Evolutionary conservation across 2,888 invertebrate species (phyloP).

Genomic region (Lasioglossum leucozonium): DNA sequence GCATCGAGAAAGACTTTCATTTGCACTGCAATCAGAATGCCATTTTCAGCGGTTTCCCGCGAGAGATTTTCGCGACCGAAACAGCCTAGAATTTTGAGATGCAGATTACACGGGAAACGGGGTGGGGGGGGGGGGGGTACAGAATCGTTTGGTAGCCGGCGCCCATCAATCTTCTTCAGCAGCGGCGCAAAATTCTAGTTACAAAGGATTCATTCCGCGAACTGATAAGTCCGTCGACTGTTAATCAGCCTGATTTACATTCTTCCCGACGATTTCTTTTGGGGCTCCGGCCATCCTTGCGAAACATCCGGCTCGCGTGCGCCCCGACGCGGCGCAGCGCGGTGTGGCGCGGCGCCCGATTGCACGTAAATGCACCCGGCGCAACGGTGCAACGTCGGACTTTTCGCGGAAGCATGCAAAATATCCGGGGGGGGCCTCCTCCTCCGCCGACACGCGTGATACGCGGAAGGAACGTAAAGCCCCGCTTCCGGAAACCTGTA

Average conservation of each 20-base stretch:
- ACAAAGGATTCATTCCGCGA: constrained; percentile 19
- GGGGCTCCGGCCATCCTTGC: constrained; percentile 57
- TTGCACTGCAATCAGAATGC: not conserved
- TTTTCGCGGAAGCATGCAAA: constrained; percentile 75
- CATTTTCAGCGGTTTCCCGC: not conserved
- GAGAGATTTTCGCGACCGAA: not conserved
- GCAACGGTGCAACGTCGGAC: constrained; percentile 22
- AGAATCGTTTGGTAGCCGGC: not conserved
- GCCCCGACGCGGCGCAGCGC: constrained; percentile 7
- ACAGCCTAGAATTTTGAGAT: not conserved
- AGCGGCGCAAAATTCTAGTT: constrained; percentile 2
- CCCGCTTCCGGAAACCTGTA: constrained; percentile 68
- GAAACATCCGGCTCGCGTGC: constrained; percentile 74
- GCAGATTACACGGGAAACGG: not conserved
- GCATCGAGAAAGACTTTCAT: not conserved
- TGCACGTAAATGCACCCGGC: constrained; percentile 55
- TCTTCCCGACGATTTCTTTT: constrained; percentile 33
- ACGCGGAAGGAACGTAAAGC: constrained; percentile 73
- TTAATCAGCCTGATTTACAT: constrained; percentile 18
- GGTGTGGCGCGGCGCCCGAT: constrained; percentile 59
- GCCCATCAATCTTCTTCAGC: not conserved
- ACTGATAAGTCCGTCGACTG: not conserved
- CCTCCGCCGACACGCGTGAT: constrained; percentile 57
- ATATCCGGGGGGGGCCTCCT: constrained; percentile 58
- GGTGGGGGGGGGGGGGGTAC: no score